A percentile compares a stretch with the other conserved stretches of the same genome.
phyloP scores from a whole-genome alignment of 2,888 invertebrate genomes.

The Xylota sylvarum region DNA sequence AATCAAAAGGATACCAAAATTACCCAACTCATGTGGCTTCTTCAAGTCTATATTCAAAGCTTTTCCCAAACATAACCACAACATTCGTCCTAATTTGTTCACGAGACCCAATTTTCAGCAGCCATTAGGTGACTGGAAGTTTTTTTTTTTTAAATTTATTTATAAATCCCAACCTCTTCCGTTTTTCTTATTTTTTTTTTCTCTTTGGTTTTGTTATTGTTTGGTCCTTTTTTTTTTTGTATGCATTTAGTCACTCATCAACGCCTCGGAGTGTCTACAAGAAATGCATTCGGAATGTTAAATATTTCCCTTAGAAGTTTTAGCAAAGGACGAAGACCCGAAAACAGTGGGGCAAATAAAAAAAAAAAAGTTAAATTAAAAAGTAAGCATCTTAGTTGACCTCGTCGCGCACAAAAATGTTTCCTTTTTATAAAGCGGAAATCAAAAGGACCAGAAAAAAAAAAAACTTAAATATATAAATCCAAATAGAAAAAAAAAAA shows the following conservation, averaged over 20 bases:
- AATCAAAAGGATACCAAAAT: no score
- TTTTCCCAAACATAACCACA: no score
- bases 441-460: slow-evolving; percentile 51
- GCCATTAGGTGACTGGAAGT: background rate
- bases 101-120: background rate
- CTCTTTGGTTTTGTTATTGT: background rate
- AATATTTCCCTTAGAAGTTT: slow-evolving; percentile 36
- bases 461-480: slow-evolving; percentile 56
- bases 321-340: background rate
- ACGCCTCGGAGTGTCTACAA: slow-evolving; percentile 28
- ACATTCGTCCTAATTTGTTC: no score
- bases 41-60: no score
- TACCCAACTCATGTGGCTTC: no score
- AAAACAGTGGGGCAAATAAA: background rate
- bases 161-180: slow-evolving; percentile 8
- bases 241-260: slow-evolving; percentile 10
- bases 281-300: slow-evolving; percentile 64
- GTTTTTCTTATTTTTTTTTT: background rate
- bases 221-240: background rate
- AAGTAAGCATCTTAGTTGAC: slow-evolving; percentile 60
- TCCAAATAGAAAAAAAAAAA: slow-evolving; percentile 29
- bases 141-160: background rate
- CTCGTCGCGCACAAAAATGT: slow-evolving; percentile 38
- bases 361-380: slow-evolving; percentile 59
- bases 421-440: slow-evolving; percentile 46